Evolutionary conservation across 2,113 vertebrate species (phyloP).

Genomic region (Neomonachus schauinslandi): DNA sequence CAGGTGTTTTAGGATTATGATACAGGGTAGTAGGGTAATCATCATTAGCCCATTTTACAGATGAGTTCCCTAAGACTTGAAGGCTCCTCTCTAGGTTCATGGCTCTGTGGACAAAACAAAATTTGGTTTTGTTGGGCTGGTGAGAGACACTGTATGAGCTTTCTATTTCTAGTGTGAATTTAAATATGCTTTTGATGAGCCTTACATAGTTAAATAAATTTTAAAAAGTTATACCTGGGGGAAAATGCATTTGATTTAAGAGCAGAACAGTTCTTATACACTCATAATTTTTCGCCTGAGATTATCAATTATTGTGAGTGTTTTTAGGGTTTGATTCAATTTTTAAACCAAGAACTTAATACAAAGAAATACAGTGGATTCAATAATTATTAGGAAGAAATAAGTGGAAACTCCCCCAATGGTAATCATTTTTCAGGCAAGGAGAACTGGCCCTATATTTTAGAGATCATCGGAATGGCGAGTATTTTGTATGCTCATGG

Average conservation of each 20-base stretch:
- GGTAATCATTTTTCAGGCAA: neutral
- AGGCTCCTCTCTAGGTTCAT: neutral
- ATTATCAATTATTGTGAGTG: neutral
- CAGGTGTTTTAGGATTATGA: neutral
- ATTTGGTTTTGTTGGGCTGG: rapidly evolving
- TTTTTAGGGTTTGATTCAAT: neutral
- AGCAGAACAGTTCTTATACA: neutral
- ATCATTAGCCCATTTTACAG: neutral
- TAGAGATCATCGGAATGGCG: neutral
- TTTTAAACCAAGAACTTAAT: neutral
- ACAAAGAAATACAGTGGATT: neutral
- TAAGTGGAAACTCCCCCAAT: neutral
- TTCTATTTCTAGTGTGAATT: neutral
- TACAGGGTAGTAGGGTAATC: neutral
- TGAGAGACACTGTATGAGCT: neutral
- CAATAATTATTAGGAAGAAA: neutral
- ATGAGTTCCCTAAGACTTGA: neutral
- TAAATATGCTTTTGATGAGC: neutral
- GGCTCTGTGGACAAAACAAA: neutral
- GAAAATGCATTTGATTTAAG: neutral
- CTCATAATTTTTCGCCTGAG: neutral
- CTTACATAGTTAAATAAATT: neutral
- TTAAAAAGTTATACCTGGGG: neutral
- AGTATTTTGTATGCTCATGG: neutral
- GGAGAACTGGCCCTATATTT: neutral